Evolutionary conservation across 37 sponge, comb jelly and placozoan genomes (phyloP).

Genomic region (Ianthella basta): DNA sequence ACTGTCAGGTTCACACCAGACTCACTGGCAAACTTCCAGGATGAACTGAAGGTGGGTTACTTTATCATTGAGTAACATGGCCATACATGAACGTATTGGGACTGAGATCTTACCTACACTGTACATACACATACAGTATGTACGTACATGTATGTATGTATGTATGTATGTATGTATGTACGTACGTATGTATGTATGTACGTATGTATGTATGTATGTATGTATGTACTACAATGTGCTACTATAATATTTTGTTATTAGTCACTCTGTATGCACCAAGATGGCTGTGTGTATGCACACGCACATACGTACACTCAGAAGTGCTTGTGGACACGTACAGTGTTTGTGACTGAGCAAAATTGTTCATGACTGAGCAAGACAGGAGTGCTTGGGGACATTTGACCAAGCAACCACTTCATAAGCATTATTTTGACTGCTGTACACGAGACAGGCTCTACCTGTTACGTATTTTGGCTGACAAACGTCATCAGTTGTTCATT

Average conservation of each 20-base stretch:
- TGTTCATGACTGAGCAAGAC: too few species aligned
- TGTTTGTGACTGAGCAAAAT: too few species aligned
- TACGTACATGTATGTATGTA: background rate
- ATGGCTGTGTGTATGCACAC: background rate
- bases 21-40: constrained; percentile 69
- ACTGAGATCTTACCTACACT: background rate
- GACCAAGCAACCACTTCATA: too few species aligned
- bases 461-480: too few species aligned
- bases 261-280: too few species aligned
- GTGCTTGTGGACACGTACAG: too few species aligned
- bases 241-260: background rate
- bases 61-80: background rate
- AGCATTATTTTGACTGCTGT: too few species aligned
- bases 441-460: too few species aligned
- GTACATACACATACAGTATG: too few species aligned
- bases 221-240: background rate
- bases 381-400: too few species aligned
- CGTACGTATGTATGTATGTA: background rate
- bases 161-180: background rate
- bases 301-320: background rate
- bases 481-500: too few species aligned
- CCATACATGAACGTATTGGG: background rate
- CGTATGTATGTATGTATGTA: background rate
- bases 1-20: constrained; percentile 70
- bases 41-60: constrained; percentile 49